phyloP scores from a whole-genome alignment of 2,113 vertebrate genomes.

The Cercocebus atys region DNA sequence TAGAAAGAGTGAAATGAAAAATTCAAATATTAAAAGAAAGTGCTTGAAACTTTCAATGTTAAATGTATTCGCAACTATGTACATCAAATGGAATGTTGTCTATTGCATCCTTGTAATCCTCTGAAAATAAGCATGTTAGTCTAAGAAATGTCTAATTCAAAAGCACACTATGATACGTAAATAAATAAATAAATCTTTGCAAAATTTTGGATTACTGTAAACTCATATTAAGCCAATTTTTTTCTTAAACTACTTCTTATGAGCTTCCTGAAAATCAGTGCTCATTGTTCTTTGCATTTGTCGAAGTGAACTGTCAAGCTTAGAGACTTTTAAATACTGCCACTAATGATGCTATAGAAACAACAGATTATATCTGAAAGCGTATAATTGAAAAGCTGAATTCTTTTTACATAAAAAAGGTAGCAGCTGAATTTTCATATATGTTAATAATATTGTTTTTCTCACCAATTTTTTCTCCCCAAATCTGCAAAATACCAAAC shows the following conservation, averaged over 20 bases:
- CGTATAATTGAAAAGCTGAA: not conserved
- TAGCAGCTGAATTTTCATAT: not conserved
- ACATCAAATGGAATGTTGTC: not conserved
- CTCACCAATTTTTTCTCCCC: not conserved
- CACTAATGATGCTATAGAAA: not conserved
- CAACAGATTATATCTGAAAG: not conserved
- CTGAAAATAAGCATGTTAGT: slow-evolving; percentile 26
- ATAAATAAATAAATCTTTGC: not conserved
- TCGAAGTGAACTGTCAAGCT: not conserved
- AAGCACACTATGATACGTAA: not conserved
- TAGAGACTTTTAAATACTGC: slow-evolving; percentile 4
- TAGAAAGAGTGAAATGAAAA: slow-evolving; percentile 41
- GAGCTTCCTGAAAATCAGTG: slow-evolving; percentile 9
- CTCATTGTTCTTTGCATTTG: not conserved
- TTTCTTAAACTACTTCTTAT: slow-evolving; percentile 18
- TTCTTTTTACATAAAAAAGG: not conserved
- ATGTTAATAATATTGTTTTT: not conserved
- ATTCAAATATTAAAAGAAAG: slow-evolving; percentile 11
- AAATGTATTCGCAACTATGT: not conserved
- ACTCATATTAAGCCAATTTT: slow-evolving; percentile 32
- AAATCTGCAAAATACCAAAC: not conserved
- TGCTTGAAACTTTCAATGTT: slow-evolving; percentile 11
- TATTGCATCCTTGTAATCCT: not conserved
- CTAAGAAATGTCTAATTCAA: slow-evolving; percentile 6
- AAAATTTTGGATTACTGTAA: slow-evolving; percentile 7